Base-by-base conservation (phyloP, 1,140 invertebrate genomes). In the Bombus ignitus region DNA sequence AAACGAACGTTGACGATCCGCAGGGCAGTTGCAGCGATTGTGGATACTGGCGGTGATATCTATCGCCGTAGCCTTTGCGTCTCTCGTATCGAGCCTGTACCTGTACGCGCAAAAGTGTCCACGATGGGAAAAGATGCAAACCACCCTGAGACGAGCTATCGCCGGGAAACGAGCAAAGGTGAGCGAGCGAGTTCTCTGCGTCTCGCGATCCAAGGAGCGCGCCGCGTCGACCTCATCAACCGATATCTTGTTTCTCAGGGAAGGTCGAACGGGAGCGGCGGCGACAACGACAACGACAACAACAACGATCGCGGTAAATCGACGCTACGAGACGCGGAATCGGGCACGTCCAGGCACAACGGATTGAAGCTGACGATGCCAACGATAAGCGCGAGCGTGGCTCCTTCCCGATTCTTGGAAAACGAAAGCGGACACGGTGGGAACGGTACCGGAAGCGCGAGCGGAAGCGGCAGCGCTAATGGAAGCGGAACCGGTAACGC, bases 401-500 rank as follows among this genome's bases (percentile, higher is more conserved):
- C 92, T 5, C 68, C 89, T 6, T 82, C 92, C 6, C 77, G 84
- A 12, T n/a, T 35, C 6, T 2, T 44, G 15, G 37, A 25, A 10
- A 71, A 28, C 47, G 75, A 35, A 1, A 44, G 0, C 18, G 53
- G 35, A 6, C 57, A 28, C 4, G 83, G 37, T 12, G 39, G 57
- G 1, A 35, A n/a, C 82, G 71, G 83, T 13, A 44, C 2, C 32
- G 75, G 62, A 6, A 88, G 83, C 35, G 85, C 72, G 9, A 91
- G 82, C 35, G 95, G 95, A 35, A 95, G 94, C 68, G 95, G 87
- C 15, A 76, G 39, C 22, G 75, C 44, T 0, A 89, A 83, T 13
- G 85, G 74, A 10, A 92, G 79, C 35, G 95, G 94, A 39, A 94
- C 94, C 73, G 95, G 94, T 0, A 95, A 95, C 13, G 95, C 93